Conservation (phyloP, 2,888 invertebrate genomes). For the Meliscaeva auricollis region DNA sequence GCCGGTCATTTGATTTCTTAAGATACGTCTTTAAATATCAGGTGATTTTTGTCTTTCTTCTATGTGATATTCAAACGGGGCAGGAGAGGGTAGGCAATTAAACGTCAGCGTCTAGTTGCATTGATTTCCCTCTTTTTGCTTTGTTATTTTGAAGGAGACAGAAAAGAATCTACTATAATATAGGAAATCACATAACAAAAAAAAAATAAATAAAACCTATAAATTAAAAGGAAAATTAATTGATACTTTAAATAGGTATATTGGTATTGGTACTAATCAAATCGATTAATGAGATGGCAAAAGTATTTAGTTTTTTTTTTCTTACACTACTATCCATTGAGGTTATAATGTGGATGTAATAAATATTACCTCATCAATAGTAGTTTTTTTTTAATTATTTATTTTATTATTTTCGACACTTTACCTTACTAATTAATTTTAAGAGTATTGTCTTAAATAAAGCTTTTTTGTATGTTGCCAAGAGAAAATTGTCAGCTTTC, state of each 20-base stretch:
- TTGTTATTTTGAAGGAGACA: neutral
- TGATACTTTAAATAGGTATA: conserved; percentile 13
- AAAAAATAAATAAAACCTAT: conserved; percentile 53
- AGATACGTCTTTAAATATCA: conserved; percentile 62
- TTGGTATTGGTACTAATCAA: conserved; percentile 20
- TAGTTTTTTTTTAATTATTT: neutral
- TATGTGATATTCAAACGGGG: neutral
- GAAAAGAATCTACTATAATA: neutral
- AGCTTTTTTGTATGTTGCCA: too few species aligned
- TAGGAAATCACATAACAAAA: neutral
- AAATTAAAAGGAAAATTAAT: conserved; percentile 45
- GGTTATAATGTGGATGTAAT: conserved; percentile 9
- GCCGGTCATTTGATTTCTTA: conserved; percentile 55
- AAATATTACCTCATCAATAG: neutral
- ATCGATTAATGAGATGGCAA: conserved; percentile 49
- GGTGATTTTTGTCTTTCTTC: conserved; percentile 12
- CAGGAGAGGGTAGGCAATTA: conserved; percentile 46
- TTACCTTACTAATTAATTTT: neutral
- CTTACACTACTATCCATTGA: neutral
- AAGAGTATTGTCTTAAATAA: neutral
- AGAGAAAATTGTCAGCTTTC: too few species aligned
- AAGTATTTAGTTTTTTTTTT: neutral
- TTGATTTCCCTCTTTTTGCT: neutral
- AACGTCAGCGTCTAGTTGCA: conserved; percentile 45
- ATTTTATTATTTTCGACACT: conserved; percentile 13